Evolutionary conservation across 2,888 invertebrate species (phyloP).

Genomic region (Cosmopolites sordidus): DNA sequence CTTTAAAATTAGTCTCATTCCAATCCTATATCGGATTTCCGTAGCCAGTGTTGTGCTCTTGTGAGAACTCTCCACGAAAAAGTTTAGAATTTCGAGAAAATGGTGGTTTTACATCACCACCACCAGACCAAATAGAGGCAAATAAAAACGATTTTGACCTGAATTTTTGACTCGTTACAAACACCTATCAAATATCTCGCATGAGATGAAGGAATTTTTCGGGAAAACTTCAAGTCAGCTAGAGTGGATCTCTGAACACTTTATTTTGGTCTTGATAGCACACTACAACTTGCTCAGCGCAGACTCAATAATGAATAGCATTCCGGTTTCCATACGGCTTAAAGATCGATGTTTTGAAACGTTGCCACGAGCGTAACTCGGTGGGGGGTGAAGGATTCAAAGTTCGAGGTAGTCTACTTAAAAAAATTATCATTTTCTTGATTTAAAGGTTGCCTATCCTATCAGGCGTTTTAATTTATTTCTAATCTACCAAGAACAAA

Average conservation of each 20-base stretch:
- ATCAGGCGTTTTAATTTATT: no score
- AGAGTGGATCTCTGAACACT: not conserved
- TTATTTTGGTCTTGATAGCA: not conserved
- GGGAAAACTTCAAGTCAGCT: not conserved
- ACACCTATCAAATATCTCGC: not conserved
- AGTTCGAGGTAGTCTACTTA: no score
- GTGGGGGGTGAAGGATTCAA: not conserved
- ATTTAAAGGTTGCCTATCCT: no score
- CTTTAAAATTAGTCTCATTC: slow-evolving; percentile 72
- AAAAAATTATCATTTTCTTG: no score
- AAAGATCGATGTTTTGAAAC: not conserved
- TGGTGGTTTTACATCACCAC: not conserved
- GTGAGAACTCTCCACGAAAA: slow-evolving; percentile 5
- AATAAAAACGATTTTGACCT: not conserved
- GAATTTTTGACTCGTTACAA: not conserved
- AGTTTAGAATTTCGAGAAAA: not conserved
- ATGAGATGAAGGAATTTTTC: not conserved
- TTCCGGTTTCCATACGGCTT: not conserved
- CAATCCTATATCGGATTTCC: slow-evolving; percentile 61
- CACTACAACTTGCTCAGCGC: not conserved
- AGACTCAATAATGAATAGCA: not conserved
- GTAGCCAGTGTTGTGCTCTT: slow-evolving; percentile 53
- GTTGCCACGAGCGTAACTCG: not conserved
- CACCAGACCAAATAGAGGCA: not conserved
- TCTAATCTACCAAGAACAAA: no score